phyloP scores from a whole-genome alignment of 2,797 vertebrate species.

The Bradypus variegatus region DNA sequence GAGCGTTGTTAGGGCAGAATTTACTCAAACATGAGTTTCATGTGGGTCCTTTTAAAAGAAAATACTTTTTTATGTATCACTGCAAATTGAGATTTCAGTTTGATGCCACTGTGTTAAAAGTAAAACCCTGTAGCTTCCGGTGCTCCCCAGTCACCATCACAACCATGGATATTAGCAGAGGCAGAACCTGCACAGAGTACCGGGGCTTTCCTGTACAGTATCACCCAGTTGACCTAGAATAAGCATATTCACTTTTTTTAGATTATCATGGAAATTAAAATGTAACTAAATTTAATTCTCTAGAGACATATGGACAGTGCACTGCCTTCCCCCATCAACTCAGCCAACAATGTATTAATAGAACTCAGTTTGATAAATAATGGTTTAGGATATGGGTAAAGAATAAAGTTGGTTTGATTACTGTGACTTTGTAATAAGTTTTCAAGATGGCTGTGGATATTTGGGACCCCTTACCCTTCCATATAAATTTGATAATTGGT shows the following conservation, averaged over 20 bases:
- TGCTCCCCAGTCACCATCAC: not conserved
- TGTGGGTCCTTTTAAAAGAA: not conserved
- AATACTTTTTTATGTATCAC: not conserved
- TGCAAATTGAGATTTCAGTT: not conserved
- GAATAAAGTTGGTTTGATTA: not conserved
- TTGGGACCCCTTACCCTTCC: no score
- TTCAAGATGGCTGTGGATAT: no score
- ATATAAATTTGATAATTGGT: no score
- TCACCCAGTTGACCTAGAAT: not conserved
- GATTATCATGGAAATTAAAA: not conserved
- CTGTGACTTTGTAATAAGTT: no score
- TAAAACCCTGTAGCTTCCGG: not conserved
- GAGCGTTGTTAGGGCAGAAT: not conserved
- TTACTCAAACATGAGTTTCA: not conserved
- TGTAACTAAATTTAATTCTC: not conserved
- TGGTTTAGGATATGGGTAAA: fast-evolving
- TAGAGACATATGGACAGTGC: not conserved
- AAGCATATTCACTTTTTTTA: not conserved
- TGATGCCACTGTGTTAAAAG: not conserved
- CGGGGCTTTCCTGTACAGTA: not conserved
- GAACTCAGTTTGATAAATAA: not conserved
- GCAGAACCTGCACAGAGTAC: not conserved
- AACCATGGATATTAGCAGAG: not conserved
- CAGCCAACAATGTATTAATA: not conserved
- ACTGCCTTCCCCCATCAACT: not conserved